Evolutionary conservation across 37 sponge, comb jelly and placozoan species (phyloP), one percentile per base, ranked within the genome.

Genomic region (Trichoplax adhaerens): DNA sequence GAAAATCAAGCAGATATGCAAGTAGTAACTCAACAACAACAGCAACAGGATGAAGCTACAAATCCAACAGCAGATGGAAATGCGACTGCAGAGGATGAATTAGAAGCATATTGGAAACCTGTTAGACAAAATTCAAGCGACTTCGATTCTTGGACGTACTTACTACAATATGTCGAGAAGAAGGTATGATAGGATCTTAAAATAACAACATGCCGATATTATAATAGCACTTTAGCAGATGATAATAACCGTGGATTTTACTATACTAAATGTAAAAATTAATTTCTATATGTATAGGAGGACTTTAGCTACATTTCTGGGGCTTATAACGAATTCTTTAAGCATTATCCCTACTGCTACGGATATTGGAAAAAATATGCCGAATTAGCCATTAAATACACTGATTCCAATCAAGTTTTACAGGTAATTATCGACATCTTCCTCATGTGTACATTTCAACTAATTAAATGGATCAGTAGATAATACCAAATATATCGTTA

Each of bases 281-380:
- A 66, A 66, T 10, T 49, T 10, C 6, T 7, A 10, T 66, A 6
- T n/a, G 68, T 6, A 10, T n/a, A 6, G 68, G n/a, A 10, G 12
- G 8, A 10, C 12, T 7, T 6, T 48, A 66, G 48, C 29, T 66
- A 66, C 68, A 49, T 66, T 49, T 66, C 8, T 2, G 83, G 84
- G 68, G 85, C 81, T 47, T 91, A 82, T 67, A 77, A 79, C 53
- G 58, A 68, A 2, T 91, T 91, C 74, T 77, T 91, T 3, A 7
- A 71, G 67, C 76, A 62, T 48, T 91, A 82, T 58, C 93, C 93
- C 2, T 87, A 77, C 77, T 91, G 93, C 81, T 91, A 84, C 69
- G 93, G 93, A 10, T 91, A 91, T 76, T 91, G 93, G 93, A 91
- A 84, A 81, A 91, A 91, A 66, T 87, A 76, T 71, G 84, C 87